A percentile compares a stretch with the other conserved stretches of the same genome.
These are phyloP conservation scores for Phyllostomus discolor DNA, from an alignment of 2,113 vertebrate genomes.

Conservation along the genomic window DNA sequence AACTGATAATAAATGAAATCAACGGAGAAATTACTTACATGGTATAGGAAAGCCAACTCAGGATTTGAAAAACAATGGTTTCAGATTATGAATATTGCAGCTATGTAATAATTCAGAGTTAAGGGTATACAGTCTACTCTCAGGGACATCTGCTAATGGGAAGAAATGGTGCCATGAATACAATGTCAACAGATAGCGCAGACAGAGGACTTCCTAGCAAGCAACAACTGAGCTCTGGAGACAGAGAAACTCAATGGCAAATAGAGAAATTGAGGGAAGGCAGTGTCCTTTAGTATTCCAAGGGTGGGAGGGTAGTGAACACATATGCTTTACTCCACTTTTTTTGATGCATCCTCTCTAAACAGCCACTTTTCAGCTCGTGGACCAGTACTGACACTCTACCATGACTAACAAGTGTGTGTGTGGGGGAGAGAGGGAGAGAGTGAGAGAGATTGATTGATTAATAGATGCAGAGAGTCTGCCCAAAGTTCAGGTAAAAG, in stretches of 20 bases:
- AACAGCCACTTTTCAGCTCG: background rate
- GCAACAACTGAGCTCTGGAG: background rate
- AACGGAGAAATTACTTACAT: background rate
- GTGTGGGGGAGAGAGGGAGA: background rate
- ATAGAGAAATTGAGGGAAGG: background rate
- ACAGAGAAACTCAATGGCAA: background rate
- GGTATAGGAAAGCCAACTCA: background rate
- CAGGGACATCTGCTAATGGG: background rate
- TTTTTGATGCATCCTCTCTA: background rate
- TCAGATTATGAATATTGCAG: background rate
- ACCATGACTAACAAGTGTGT: background rate
- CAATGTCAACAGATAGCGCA: background rate
- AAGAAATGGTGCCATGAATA: background rate
- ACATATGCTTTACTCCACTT: background rate
- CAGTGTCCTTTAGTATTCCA: background rate
- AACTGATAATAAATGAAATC: background rate
- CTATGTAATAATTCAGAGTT: background rate
- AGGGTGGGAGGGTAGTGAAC: background rate
- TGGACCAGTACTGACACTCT: background rate
- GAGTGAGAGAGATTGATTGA: background rate
- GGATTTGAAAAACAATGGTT: background rate
- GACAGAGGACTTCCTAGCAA: background rate
- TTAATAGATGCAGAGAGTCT: background rate
- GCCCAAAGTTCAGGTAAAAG: background rate
- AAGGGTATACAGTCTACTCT: background rate